Conservation (phyloP, 2,888 invertebrate genomes). For the Catocala sponsa region DNA sequence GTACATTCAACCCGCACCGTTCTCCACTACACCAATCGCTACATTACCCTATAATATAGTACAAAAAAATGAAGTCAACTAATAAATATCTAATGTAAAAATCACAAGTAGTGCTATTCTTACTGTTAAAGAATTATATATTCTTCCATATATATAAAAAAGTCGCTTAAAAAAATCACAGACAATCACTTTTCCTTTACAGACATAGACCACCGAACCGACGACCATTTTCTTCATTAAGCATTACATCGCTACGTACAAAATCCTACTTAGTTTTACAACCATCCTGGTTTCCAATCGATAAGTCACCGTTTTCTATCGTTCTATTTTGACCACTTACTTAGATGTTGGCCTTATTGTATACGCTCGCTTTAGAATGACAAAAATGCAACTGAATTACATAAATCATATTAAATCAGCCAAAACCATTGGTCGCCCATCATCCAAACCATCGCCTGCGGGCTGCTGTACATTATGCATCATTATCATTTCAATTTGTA, state of each 20-base stretch:
- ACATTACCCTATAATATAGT: conserved; percentile 73
- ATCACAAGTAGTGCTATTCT: conserved; percentile 89
- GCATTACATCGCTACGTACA: conserved; percentile 86
- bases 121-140: conserved; percentile 87
- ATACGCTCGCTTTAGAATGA: conserved; percentile 66
- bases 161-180: conserved; percentile 89
- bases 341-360: conserved; percentile 65
- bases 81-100: conserved; percentile 85
- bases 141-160: conserved; percentile 87
- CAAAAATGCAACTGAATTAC: conserved; percentile 54
- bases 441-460: conserved; percentile 51
- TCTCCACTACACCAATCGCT: conserved; percentile 69
- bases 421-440: conserved; percentile 38
- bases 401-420: conserved; percentile 43
- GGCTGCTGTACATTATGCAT: conserved; percentile 63
- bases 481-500: conserved; percentile 67
- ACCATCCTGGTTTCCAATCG: conserved; percentile 84
- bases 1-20: conserved; percentile 83
- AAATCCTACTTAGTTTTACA: conserved; percentile 88
- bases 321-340: conserved; percentile 65
- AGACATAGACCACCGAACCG: conserved; percentile 86
- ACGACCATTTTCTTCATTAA: conserved; percentile 82
- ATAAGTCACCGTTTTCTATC: conserved; percentile 65
- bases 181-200: conserved; percentile 88
- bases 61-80: conserved; percentile 83